phyloP scores from a whole-genome alignment of 2,888 invertebrate species.

The Hypselothyrea guttata region DNA sequence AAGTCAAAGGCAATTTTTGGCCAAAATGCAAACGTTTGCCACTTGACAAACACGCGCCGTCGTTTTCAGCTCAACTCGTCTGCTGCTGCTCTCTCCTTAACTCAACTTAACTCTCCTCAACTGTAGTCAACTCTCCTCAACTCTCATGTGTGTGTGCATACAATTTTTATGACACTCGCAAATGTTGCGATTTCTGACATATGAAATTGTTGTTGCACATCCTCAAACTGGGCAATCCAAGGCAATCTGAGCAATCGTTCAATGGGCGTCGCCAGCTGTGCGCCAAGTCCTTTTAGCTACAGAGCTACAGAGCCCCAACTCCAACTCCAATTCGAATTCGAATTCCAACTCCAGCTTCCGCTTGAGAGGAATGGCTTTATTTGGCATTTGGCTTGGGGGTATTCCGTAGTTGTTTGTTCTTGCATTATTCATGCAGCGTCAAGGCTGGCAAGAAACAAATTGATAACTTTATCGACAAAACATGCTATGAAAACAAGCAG shows the following conservation, averaged over 20 bases:
- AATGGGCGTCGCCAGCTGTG: conserved; percentile 55
- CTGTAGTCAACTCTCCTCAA: too few species aligned
- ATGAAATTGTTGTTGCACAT: conserved; percentile 39
- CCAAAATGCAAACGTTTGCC: conserved; percentile 76
- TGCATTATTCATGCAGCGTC: conserved; percentile 79
- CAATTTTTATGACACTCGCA: conserved; percentile 78
- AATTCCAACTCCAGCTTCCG: too few species aligned
- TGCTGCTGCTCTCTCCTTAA: not conserved
- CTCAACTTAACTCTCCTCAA: too few species aligned
- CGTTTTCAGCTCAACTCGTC: conserved; percentile 48
- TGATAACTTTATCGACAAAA: conserved; percentile 81
- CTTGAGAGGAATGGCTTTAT: conserved; percentile 3
- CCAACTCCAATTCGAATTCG: not conserved
- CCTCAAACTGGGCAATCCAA: conserved; percentile 28
- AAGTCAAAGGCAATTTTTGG: conserved; percentile 72
- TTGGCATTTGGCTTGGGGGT: not conserved
- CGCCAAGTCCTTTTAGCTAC: conserved; percentile 5
- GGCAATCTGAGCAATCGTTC: conserved; percentile 9
- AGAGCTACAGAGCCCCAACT: too few species aligned
- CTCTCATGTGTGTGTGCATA: conserved; percentile 47
- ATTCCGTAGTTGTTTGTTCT: conserved; percentile 24
- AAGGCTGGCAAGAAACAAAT: conserved; percentile 78
- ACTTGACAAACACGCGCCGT: conserved; percentile 75
- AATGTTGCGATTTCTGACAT: conserved; percentile 72
- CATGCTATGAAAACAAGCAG: conserved; percentile 71